phyloP scores from a whole-genome alignment of 2,113 vertebrate genomes.

The Grammomys surdaster region DNA sequence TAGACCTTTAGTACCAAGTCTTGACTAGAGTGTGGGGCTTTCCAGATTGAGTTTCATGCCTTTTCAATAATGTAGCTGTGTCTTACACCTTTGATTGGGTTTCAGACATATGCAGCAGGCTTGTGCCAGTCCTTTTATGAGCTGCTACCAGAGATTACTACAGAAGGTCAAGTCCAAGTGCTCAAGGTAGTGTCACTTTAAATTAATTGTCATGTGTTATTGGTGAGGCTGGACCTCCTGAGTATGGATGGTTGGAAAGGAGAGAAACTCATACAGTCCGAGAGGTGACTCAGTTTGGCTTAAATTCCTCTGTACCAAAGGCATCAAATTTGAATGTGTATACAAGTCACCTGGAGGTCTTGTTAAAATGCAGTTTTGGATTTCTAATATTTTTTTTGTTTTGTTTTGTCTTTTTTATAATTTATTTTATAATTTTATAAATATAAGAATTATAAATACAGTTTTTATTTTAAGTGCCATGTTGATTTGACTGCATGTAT shows the following conservation, averaged over 20 bases:
- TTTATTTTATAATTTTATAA: no score
- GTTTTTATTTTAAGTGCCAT: no score
- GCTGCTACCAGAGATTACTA: conserved; percentile 94
- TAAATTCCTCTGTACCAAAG: neutral
- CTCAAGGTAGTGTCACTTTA: conserved; percentile 92
- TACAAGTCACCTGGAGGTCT: neutral
- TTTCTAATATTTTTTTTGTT: conserved; percentile 15
- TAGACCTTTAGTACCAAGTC: conserved; percentile 32
- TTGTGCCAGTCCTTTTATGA: conserved; percentile 95
- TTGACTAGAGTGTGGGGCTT: conserved; percentile 14
- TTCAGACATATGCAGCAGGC: conserved; percentile 92
- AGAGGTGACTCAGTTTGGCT: neutral
- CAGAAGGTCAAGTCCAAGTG: conserved; percentile 97
- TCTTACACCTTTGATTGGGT: conserved; percentile 72
- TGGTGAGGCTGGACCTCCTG: conserved; percentile 38
- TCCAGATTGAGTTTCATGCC: conserved; percentile 21
- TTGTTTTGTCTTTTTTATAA: no score
- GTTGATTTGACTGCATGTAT: no score
- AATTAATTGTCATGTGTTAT: neutral
- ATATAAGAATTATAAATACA: no score
- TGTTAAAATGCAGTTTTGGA: neutral
- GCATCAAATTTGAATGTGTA: neutral
- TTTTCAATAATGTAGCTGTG: conserved; percentile 25
- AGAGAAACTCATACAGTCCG: neutral
- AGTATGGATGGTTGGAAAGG: neutral